Base-by-base conservation (phyloP, 1,140 invertebrate species). In the Drosophila dunni region DNA sequence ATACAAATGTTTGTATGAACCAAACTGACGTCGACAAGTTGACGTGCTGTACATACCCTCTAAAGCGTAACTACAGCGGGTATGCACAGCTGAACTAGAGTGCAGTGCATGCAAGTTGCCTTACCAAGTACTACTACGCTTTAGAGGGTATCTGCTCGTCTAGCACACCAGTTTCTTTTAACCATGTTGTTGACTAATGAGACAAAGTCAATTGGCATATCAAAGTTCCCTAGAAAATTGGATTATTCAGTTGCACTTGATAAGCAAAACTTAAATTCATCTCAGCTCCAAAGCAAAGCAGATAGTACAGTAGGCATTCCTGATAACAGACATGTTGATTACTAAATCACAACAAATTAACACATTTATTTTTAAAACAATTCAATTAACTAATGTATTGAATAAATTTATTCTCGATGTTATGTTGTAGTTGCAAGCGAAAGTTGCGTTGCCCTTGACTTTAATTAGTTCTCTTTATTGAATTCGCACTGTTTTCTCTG, bases 111-210 rank as follows among this genome's bases (percentile, higher is more conserved):
- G 36, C 2, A 38, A 38, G 2, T 38, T 38, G 36, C 2, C 10
- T 38, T 38, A 0, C 8, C 2, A 38, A 8, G 10, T 29, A 17
- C 4, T 20, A 2, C 1, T 20, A 2, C 0, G 17, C 17, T 20
- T 20, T 20, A 20, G 17, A 53, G 48, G 46, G 61, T 36, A 63
- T 40, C 24, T 42, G 61, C 5, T 1, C 7, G 48, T 51, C 34
- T 7, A 6, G 3, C 46, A 29, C 29, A 9, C n/a, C 42, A 46
- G 1, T 29, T 2, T 54, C 8, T 7, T 17, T 0, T 58, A 29
- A 50, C 10, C 66, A 58, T 65, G 75, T 48, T 61, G 82, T 75
- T 81, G 82, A 85, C 81, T 85, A 85, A 85, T 71, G 65, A 54
- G 17, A 24, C 56, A 58, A 66, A 66, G 44, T 72, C 45, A 54